These are phyloP conservation scores for Bostrychus sinensis DNA, from an alignment of 2,113 vertebrate species.

Conservation along the genomic window DNA sequence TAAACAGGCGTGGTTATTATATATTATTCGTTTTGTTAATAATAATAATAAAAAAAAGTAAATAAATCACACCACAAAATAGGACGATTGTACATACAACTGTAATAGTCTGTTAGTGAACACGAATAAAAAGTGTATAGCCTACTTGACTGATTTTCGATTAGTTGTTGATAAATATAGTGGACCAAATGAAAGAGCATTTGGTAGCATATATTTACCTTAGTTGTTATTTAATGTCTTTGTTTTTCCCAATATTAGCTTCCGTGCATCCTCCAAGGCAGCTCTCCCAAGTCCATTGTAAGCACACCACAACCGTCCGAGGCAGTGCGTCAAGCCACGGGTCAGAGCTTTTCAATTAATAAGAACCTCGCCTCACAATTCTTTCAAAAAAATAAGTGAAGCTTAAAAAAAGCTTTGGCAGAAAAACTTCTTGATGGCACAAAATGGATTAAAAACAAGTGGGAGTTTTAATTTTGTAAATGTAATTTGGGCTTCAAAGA, in stretches of 20 bases:
- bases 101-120: no score
- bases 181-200: no score
- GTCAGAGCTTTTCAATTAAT: constrained; percentile 42
- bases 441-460: not conserved
- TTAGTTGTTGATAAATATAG: no score
- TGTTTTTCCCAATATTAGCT: constrained; percentile 45
- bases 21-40: no score
- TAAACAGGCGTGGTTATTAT: no score
- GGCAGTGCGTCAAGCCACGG: constrained; percentile 53
- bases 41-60: no score
- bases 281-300: constrained; percentile 70
- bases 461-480: not conserved
- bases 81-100: no score
- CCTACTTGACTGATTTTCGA: no score
- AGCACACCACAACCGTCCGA: constrained; percentile 36
- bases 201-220: constrained; percentile 68
- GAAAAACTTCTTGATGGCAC: not conserved
- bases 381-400: not conserved
- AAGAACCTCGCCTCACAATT: constrained; percentile 14
- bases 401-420: not conserved
- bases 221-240: constrained; percentile 20
- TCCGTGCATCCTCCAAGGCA: constrained; percentile 59
- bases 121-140: no score
- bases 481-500: not conserved
- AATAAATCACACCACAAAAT: no score